Percentiles rank a stretch among this genome's conserved stretches.
Conservation (phyloP, 2,113 vertebrate genomes). For the human (Homo sapiens) region DNA sequence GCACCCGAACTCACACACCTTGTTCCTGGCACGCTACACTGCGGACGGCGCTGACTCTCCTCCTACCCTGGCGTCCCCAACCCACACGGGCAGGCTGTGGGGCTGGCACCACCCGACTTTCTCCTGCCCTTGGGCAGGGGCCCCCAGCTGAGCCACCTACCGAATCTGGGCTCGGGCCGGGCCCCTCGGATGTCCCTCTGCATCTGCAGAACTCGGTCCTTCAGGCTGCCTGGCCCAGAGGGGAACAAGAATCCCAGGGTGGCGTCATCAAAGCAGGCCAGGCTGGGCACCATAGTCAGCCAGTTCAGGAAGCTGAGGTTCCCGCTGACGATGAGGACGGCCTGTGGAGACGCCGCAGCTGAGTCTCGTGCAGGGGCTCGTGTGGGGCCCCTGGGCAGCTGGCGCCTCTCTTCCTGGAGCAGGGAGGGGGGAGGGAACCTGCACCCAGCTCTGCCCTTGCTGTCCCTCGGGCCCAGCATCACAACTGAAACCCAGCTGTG, state of each 20-base stretch:
- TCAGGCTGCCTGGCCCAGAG: slow-evolving; percentile 66
- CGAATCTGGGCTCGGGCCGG: slow-evolving; percentile 55
- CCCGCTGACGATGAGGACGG: slow-evolving; percentile 91
- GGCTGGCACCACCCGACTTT: not conserved
- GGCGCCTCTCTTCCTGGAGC: not conserved
- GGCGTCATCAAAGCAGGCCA: slow-evolving; percentile 94
- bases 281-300: slow-evolving; percentile 95
- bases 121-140: not conserved
- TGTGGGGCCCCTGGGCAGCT: not conserved
- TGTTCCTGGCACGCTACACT: too few species aligned
- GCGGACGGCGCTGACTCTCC: accelerated
- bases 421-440: too few species aligned
- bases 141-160: slow-evolving; percentile 74
- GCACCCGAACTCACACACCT: not conserved
- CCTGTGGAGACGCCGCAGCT: slow-evolving; percentile 76
- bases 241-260: slow-evolving; percentile 88
- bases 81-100: too few species aligned
- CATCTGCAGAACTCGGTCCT: slow-evolving; percentile 77
- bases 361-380: not conserved
- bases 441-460: too few species aligned
- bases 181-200: slow-evolving; percentile 64
- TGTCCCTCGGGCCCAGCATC: too few species aligned
- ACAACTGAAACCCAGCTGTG: too few species aligned
- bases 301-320: slow-evolving; percentile 99
- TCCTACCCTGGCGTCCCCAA: not conserved